Percentiles rank a stretch among this genome's conserved stretches.
phyloP scores from a whole-genome alignment of 2,113 vertebrate species.

The Syrmaticus mikado region DNA sequence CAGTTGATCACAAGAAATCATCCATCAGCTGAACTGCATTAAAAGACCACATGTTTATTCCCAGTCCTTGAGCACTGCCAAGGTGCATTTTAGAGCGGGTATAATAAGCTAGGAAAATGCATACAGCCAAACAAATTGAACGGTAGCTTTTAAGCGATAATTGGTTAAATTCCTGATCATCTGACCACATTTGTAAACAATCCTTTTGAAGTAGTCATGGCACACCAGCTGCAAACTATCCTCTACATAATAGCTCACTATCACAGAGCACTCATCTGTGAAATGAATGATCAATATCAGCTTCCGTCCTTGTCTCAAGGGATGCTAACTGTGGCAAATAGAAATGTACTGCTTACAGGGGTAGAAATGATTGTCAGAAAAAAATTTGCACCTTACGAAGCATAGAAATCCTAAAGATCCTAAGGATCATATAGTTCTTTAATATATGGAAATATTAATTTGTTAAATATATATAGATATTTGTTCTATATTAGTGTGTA shows the following conservation, averaged over 20 bases:
- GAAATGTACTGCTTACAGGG: not conserved
- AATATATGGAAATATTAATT: not conserved
- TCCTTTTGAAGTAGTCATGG: not conserved
- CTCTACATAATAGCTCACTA: conserved; percentile 16
- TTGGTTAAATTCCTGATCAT: conserved; percentile 19
- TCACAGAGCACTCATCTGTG: conserved; percentile 18
- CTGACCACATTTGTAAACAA: not conserved
- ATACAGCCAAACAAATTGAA: not conserved
- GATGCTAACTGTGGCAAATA: not conserved
- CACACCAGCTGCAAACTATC: conserved; percentile 7
- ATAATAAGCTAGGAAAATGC: not conserved
- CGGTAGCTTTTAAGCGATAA: not conserved
- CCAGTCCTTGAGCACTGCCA: not conserved
- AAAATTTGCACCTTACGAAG: not conserved
- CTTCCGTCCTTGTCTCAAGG: not conserved
- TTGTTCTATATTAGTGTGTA: not conserved
- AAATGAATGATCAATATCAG: conserved; percentile 33
- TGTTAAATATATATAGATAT: not conserved
- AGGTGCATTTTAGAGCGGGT: not conserved
- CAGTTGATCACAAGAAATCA: fast-evolving
- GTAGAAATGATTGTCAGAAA: not conserved
- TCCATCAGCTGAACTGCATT: not conserved
- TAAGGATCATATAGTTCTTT: not conserved
- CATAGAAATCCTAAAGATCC: not conserved
- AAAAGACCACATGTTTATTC: not conserved